Base-by-base conservation (phyloP, 64 coral and sea anemone species). In the Catalaphyllia jardinei region DNA sequence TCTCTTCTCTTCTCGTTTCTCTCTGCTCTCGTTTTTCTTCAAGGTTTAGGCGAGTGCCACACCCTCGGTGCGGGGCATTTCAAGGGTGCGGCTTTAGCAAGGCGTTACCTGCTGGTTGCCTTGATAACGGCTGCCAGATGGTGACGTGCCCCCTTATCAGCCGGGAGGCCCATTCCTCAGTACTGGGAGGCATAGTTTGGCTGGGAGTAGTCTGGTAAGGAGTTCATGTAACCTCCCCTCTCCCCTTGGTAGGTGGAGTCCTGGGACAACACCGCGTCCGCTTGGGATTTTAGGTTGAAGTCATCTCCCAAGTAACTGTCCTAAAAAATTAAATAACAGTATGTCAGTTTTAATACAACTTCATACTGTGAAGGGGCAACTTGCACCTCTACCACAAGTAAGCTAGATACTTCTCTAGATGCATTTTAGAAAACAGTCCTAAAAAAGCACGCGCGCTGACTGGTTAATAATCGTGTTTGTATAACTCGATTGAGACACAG, bases 121-220 rank as follows among this genome's bases (percentile, higher is more conserved):
- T 85, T 52, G 46, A 64, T 38, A 62, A 85, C 81, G 63, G 81
- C 81, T 85, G 63, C 63, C 90, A 72, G 90, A 75, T 92, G 90
- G 74, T 72, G 62, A 50, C 61, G 39, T 39, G 90, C 90, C 90
- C 79, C 89, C 79, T 84, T 52, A 65, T 59, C 73, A 79, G 74
- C 82, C 75, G 76, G 84, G 29, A 49, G 74, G 82, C 76, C 33
- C 75, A 62, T 65, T 77, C 79, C 64, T 91, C 71, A 99, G 63
- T 99, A 99, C 75, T 99, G 97, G 77, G 97, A 99, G 78, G 97
- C 94, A 60, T 99, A 99, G 91, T 99, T 99, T 60, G 97, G 97
- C 67, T 99, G 97, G 78, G 94, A 95, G 76, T 99, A 99, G 78
- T 99, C 97, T 86, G 97, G 97, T 42, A 95, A 83, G 14, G 97